Conservation (phyloP, 1,140 invertebrate species). For the Leptopilina clavipes region DNA sequence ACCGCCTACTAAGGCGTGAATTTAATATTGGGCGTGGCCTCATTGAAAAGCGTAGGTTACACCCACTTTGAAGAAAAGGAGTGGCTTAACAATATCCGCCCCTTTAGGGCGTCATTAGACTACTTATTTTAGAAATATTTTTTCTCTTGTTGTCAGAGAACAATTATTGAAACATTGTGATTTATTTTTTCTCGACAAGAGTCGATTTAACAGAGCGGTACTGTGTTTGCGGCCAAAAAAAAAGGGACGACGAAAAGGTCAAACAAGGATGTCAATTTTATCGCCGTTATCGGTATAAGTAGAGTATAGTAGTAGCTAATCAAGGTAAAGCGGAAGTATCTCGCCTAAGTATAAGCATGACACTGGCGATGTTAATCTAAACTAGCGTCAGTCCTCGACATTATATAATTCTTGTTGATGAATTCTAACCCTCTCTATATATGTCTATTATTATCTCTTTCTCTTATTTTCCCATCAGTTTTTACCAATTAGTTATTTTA, state of each 20-base stretch:
- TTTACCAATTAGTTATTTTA: conserved; percentile 12
- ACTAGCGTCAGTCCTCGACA: background rate
- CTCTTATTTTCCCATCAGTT: background rate
- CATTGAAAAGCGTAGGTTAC: too few relatives aligned
- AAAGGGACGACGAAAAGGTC: conserved; percentile 18
- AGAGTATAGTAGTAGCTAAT: too few relatives aligned
- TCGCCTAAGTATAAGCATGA: conserved; percentile 28
- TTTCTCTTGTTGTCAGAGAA: too few relatives aligned
- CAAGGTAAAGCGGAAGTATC: conserved; percentile 27
- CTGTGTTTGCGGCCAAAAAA: background rate
- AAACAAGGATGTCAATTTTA: conserved; percentile 22
- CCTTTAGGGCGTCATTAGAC: too few relatives aligned
- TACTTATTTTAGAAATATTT: too few relatives aligned
- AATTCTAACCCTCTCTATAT: background rate
- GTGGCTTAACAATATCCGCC: too few relatives aligned
- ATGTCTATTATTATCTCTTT: too few relatives aligned
- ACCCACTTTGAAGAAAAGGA: too few relatives aligned
- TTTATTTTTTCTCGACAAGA: too few relatives aligned
- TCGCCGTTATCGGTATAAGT: conserved; percentile 27
- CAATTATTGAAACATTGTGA: too few relatives aligned
- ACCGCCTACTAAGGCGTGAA: too few relatives aligned
- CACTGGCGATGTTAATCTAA: conserved; percentile 21
- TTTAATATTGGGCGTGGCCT: too few relatives aligned
- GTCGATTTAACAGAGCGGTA: background rate
- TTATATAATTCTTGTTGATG: background rate